Percentiles rank a stretch among this genome's conserved stretches.
Evolutionary conservation across 1,140 invertebrate species (phyloP).

Genomic region (Ceratina calcarata): DNA sequence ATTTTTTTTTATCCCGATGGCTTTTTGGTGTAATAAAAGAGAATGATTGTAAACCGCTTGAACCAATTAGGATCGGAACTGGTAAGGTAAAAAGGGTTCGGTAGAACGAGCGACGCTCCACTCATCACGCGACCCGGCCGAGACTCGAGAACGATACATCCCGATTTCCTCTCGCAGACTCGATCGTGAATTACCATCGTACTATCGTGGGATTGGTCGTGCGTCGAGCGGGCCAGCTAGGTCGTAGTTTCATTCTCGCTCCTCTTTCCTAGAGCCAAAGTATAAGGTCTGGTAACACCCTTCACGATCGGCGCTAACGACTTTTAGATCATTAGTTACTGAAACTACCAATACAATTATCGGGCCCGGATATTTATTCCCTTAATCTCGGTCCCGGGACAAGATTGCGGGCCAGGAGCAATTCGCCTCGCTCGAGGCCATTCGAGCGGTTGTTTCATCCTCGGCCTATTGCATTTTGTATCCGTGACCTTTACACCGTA

Average conservation of each 20-base stretch:
- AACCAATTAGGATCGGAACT: no score
- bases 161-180: constrained; percentile 33
- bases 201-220: constrained; percentile 69
- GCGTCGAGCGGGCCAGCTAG: constrained; percentile 60
- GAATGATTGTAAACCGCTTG: no score
- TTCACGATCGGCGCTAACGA: constrained; percentile 75
- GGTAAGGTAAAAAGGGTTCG: neutral
- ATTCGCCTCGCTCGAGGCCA: constrained; percentile 60
- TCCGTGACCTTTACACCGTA: constrained; percentile 38
- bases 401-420: constrained; percentile 69
- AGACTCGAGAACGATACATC: constrained; percentile 19
- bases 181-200: constrained; percentile 73
- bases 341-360: constrained; percentile 81
- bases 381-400: constrained; percentile 72
- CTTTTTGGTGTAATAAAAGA: no score
- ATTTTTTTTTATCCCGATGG: no score
- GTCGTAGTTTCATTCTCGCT: constrained; percentile 73
- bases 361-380: constrained; percentile 78
- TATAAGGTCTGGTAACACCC: constrained; percentile 70
- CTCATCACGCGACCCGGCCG: neutral
- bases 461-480: constrained; percentile 22
- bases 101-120: neutral
- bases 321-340: constrained; percentile 81
- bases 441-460: constrained; percentile 49
- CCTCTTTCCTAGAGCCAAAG: constrained; percentile 21